Percentiles rank a stretch among this genome's conserved stretches.
Conservation (phyloP, 2,113 vertebrate species). For the Scomber scombrus region DNA sequence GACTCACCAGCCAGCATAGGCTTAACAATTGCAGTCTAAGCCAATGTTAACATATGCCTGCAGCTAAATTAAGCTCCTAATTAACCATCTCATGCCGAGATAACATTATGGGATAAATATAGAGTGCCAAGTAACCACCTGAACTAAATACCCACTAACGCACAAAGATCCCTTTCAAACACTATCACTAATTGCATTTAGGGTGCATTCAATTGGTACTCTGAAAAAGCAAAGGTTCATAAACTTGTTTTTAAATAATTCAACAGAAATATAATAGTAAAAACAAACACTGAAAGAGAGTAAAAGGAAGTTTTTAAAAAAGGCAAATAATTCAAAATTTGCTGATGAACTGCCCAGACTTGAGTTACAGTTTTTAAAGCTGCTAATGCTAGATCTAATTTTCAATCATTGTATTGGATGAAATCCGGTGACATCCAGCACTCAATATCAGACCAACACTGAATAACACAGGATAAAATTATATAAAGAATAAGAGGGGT, state of each 20-base stretch:
- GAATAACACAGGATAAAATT: too few species aligned
- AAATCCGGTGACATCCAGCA: too few species aligned
- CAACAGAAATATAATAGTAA: background rate
- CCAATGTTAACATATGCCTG: slow-evolving; percentile 84
- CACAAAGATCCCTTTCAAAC: slow-evolving; percentile 51
- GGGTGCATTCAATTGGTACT: slow-evolving; percentile 17
- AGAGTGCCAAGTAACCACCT: slow-evolving; percentile 77
- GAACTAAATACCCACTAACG: slow-evolving; percentile 65
- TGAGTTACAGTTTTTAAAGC: too few species aligned
- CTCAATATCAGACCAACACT: too few species aligned
- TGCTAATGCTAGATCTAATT: too few species aligned
- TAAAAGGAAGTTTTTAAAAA: too few species aligned
- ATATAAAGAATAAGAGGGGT: too few species aligned
- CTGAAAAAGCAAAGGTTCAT: slow-evolving; percentile 6
- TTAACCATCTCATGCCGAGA: slow-evolving; percentile 83
- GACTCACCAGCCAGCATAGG: slow-evolving; percentile 67
- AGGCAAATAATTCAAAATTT: too few species aligned
- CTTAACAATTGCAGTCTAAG: slow-evolving; percentile 77
- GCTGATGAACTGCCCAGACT: too few species aligned
- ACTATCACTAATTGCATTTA: slow-evolving; percentile 28
- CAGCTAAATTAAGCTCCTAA: slow-evolving; percentile 86
- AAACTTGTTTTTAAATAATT: background rate
- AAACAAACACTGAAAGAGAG: background rate
- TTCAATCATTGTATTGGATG: too few species aligned
- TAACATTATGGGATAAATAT: slow-evolving; percentile 84